A percentile compares a stretch with the other conserved stretches of the same genome.
Conservation (phyloP, 92 coral and sea anemone genomes). For the Meandrina meandrites region DNA sequence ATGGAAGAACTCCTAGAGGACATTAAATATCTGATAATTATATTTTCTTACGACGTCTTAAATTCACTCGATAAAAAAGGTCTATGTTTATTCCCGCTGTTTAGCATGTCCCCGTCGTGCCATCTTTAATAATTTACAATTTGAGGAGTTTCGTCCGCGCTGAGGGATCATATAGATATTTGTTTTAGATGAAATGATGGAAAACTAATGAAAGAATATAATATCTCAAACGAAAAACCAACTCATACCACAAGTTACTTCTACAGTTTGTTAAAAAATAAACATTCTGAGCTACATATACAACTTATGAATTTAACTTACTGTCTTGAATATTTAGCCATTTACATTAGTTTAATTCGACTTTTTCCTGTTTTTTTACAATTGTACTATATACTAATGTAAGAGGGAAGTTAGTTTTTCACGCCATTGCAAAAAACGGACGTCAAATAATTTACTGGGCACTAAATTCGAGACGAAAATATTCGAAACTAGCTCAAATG, state of each 20-base stretch:
- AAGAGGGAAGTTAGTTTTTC: neutral
- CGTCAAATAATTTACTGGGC: neutral
- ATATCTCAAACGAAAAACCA: neutral
- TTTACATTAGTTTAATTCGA: neutral
- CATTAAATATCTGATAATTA: neutral
- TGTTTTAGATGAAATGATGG: neutral
- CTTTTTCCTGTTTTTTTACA: neutral
- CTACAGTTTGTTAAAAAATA: neutral
- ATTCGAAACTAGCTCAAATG: neutral
- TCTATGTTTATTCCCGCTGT: neutral
- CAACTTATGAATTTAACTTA: neutral
- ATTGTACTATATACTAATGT: neutral
- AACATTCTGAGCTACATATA: neutral
- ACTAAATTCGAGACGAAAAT: neutral
- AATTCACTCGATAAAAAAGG: neutral
- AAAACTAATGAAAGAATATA: neutral
- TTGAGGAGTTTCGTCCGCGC: neutral
- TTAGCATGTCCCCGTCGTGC: neutral
- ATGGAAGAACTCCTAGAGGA: neutral
- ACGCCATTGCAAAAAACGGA: neutral
- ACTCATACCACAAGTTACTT: neutral
- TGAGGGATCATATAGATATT: neutral
- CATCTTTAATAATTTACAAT: constrained; percentile 2
- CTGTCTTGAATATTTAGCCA: neutral
- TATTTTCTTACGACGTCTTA: neutral